Percentiles rank a stretch among this genome's conserved stretches.
Evolutionary conservation across 2,888 invertebrate genomes (phyloP).

Genomic region (Nycteola revayana): DNA sequence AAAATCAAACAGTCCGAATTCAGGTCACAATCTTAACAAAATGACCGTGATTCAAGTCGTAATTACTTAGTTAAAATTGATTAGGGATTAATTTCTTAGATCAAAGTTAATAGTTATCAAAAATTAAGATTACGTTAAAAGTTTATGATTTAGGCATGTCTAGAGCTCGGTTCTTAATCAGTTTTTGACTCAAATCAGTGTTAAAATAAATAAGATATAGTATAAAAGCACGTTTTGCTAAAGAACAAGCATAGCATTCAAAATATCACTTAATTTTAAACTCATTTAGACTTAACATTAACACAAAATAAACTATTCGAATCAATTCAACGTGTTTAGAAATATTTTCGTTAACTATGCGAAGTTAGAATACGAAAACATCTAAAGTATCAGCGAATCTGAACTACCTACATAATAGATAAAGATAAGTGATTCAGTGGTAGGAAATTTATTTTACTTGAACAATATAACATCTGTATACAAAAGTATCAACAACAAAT

Average conservation of each 20-base stretch:
- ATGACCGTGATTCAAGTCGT: too few relatives aligned
- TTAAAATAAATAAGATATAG: conserved; percentile 19
- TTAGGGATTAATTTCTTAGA: too few relatives aligned
- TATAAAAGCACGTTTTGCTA: conserved; percentile 28
- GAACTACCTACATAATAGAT: conserved; percentile 20
- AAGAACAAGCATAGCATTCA: conserved; percentile 44
- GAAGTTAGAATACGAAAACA: conserved; percentile 31
- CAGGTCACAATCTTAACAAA: conserved; percentile 7
- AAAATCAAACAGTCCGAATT: conserved; percentile 4
- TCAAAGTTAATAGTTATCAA: too few relatives aligned
- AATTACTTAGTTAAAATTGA: too few relatives aligned
- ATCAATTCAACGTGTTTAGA: conserved; percentile 71
- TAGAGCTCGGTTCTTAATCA: conserved; percentile 10
- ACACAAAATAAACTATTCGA: conserved; percentile 79
- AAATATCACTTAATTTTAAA: conserved; percentile 56
- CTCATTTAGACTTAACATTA: conserved; percentile 52
- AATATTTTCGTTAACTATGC: conserved; percentile 41
- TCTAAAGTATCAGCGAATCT: conserved; percentile 23
- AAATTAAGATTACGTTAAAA: too few relatives aligned
- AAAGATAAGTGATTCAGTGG: conserved; percentile 29
- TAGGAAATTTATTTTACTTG: conserved; percentile 25
- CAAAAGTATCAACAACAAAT: conserved; percentile 51
- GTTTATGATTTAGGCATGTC: conserved; percentile 11
- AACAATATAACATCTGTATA: conserved; percentile 41
- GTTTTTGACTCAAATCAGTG: too few relatives aligned